Percentiles rank a stretch among this genome's conserved stretches.
Evolutionary conservation across 23 tunicate species (phyloP).

Genomic region (Ascidia mentula): DNA sequence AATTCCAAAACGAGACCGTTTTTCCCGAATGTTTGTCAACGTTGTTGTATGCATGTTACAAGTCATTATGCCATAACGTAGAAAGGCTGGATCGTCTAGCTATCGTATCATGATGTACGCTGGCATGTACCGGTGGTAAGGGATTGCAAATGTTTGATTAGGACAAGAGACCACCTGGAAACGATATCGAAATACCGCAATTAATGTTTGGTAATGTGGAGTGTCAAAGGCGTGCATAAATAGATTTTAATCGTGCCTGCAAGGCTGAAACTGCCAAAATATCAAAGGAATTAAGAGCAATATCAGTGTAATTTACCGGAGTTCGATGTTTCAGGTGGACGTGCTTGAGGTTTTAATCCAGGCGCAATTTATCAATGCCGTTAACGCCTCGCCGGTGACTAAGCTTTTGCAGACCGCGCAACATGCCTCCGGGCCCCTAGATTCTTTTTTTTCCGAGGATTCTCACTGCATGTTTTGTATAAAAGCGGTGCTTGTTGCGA

Average conservation of each 20-base stretch:
- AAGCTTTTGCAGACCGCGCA: constrained; percentile 7
- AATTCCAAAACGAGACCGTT: too few relatives aligned
- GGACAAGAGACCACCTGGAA: too few relatives aligned
- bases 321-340: background rate
- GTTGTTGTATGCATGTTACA: too few relatives aligned
- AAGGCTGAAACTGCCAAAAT: constrained; percentile 1
- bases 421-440: background rate
- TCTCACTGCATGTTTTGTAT: too few relatives aligned
- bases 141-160: too few relatives aligned
- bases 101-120: too few relatives aligned
- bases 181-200: background rate
- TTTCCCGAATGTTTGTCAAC: too few relatives aligned
- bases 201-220: background rate
- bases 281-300: background rate
- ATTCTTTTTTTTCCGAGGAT: too few relatives aligned
- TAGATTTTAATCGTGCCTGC: constrained; percentile 7
- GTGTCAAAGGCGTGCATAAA: background rate
- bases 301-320: background rate
- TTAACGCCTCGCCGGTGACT: background rate
- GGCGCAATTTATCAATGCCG: background rate
- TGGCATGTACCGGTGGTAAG: too few relatives aligned
- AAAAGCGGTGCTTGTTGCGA: too few relatives aligned
- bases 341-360: background rate
- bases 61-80: too few relatives aligned
- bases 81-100: too few relatives aligned